Evolutionary conservation across 2,113 vertebrate genomes (phyloP).

Genomic region (Chaenogobius annularis): DNA sequence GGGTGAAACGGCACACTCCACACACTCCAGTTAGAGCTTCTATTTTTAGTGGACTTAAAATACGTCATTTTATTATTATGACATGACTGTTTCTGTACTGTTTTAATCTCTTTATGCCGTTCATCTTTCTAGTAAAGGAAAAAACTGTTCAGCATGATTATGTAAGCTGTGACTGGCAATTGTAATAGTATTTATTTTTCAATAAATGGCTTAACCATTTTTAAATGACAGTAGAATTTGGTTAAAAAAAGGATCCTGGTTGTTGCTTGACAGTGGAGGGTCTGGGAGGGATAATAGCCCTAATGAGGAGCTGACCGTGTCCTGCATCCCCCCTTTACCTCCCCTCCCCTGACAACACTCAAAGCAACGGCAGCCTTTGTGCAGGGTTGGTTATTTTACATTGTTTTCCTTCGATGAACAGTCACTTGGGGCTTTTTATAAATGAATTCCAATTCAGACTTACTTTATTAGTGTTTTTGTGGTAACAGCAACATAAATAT

Average conservation of each 20-base stretch:
- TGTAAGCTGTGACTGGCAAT: neutral
- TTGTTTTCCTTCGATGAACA: slow-evolving; percentile 70
- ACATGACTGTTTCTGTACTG: neutral
- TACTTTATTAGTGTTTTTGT: slow-evolving; percentile 5
- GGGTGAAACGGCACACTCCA: slow-evolving; percentile 5
- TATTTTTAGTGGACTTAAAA: neutral
- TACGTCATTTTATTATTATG: neutral
- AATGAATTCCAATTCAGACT: slow-evolving; percentile 39
- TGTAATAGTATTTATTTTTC: neutral
- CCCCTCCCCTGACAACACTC: slow-evolving; percentile 50
- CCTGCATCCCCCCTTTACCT: slow-evolving; percentile 14
- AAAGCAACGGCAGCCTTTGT: slow-evolving; percentile 51
- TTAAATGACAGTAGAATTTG: neutral
- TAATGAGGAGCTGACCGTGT: slow-evolving; percentile 62
- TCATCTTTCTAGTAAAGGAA: neutral
- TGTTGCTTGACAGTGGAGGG: slow-evolving; percentile 31
- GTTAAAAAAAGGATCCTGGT: slow-evolving; percentile 9
- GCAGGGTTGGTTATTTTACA: slow-evolving; percentile 56
- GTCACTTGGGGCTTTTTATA: slow-evolving; percentile 35
- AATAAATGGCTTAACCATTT: neutral
- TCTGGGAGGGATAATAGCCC: slow-evolving; percentile 49
- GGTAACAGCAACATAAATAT: neutral
- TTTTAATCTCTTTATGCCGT: neutral
- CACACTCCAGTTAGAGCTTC: neutral
- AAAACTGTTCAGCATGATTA: neutral